Evolutionary conservation across 2,888 invertebrate genomes (phyloP).

Genomic region (Endomychus coccineus): DNA sequence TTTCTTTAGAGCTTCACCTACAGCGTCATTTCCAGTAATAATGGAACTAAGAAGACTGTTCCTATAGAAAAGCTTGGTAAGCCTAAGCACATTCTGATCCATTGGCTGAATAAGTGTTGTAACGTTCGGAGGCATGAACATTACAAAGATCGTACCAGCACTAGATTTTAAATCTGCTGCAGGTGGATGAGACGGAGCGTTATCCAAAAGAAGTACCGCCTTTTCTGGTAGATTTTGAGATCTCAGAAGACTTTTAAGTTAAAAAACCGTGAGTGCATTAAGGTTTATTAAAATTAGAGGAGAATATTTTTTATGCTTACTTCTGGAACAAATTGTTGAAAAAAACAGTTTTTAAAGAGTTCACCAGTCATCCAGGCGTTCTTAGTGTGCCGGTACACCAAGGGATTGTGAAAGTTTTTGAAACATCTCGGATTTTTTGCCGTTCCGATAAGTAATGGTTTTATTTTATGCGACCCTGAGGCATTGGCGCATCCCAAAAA

Average conservation of each 20-base stretch:
- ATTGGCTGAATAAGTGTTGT: slow-evolving; percentile 16
- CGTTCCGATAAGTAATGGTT: slow-evolving; percentile 18
- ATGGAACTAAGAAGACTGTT: slow-evolving; percentile 11
- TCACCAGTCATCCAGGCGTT: slow-evolving; percentile 17
- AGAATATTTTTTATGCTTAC: too few species aligned
- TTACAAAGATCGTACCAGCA: slow-evolving; percentile 12
- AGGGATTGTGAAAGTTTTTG: slow-evolving; percentile 11
- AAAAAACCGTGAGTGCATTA: too few species aligned
- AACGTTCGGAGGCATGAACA: slow-evolving; percentile 14
- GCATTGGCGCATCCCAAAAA: slow-evolving; percentile 19
- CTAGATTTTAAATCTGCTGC: slow-evolving; percentile 13
- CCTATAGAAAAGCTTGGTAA: slow-evolving; percentile 14
- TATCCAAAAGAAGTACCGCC: slow-evolving; percentile 14
- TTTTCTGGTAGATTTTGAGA: slow-evolving; percentile 4
- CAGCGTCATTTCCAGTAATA: background rate
- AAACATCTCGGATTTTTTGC: slow-evolving; percentile 15
- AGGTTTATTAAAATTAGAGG: too few species aligned
- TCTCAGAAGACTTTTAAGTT: slow-evolving; percentile 7
- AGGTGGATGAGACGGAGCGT: slow-evolving; percentile 12
- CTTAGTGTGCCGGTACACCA: slow-evolving; percentile 13
- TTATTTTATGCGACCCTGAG: slow-evolving; percentile 16
- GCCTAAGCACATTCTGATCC: slow-evolving; percentile 14
- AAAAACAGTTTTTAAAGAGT: slow-evolving; percentile 15
- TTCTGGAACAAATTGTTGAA: slow-evolving; percentile 7
- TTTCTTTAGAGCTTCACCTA: slow-evolving; percentile 1